Percentiles rank a stretch among this genome's conserved stretches.
These are phyloP conservation scores for Napeogenes inachia DNA, from an alignment of 2,888 invertebrate genomes.

Conservation along the genomic window DNA sequence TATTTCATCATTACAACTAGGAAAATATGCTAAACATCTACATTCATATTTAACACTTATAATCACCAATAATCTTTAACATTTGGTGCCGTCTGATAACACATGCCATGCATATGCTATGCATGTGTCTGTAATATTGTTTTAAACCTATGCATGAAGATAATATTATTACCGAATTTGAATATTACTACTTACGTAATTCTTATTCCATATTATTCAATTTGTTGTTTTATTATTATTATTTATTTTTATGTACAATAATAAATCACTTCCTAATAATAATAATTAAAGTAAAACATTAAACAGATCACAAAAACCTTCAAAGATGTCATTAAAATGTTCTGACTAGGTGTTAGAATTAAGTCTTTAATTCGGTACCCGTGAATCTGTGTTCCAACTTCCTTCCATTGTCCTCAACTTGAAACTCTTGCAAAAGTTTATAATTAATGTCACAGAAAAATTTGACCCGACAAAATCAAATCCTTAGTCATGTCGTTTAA, in stretches of 20 bases:
- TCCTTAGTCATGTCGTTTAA: constrained; percentile 48
- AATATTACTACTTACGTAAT: too few relatives aligned
- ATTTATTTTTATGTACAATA: too few relatives aligned
- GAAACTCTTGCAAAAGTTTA: constrained; percentile 50
- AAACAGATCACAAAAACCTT: neutral
- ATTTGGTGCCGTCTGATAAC: constrained; percentile 9
- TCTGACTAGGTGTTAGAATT: constrained; percentile 17
- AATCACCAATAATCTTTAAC: too few relatives aligned
- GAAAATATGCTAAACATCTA: too few relatives aligned
- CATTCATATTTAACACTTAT: too few relatives aligned
- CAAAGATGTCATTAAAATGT: constrained; percentile 13
- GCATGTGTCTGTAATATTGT: constrained; percentile 5
- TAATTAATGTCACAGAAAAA: constrained; percentile 59
- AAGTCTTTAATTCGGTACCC: constrained; percentile 27
- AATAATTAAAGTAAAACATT: neutral
- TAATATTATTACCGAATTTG: neutral
- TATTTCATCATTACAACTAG: too few relatives aligned
- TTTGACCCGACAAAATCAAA: constrained; percentile 46
- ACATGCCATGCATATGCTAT: constrained; percentile 23
- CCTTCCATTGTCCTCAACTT: constrained; percentile 49
- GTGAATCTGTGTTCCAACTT: constrained; percentile 36
- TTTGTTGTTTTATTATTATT: too few relatives aligned
- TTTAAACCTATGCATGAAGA: constrained; percentile 10
- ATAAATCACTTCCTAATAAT: too few relatives aligned
- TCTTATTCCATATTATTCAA: too few relatives aligned